Conservation (phyloP, 2,888 invertebrate species). For the Macroteleia sp. region DNA sequence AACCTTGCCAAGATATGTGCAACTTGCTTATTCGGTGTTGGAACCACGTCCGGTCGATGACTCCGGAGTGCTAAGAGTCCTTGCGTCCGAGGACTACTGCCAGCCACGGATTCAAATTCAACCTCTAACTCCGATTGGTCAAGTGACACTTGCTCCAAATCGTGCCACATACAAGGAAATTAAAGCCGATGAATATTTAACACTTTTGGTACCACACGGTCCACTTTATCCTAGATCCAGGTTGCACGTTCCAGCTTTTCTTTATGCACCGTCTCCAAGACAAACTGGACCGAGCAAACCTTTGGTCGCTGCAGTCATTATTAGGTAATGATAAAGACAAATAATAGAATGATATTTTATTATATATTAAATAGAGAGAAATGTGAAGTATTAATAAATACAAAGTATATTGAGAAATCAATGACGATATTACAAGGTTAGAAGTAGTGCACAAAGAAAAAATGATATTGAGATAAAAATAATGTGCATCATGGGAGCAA, state of each 20-base stretch:
- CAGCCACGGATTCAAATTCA: constrained; percentile 90
- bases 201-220: constrained; percentile 93
- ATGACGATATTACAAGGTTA: too few relatives aligned
- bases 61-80: constrained; percentile 55
- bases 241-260: constrained; percentile 95
- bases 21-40: constrained; percentile 94
- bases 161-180: constrained; percentile 93
- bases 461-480: too few relatives aligned
- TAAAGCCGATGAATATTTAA: constrained; percentile 92
- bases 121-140: constrained; percentile 86
- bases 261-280: constrained; percentile 86
- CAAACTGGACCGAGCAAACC: constrained; percentile 71
- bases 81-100: constrained; percentile 83
- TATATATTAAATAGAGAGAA: too few relatives aligned
- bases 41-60: constrained; percentile 87
- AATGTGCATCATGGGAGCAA: too few relatives aligned
- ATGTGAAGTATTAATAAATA: too few relatives aligned
- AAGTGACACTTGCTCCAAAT: constrained; percentile 90
- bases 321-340: too few relatives aligned
- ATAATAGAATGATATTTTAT: too few relatives aligned
- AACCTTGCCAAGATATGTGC: constrained; percentile 90
- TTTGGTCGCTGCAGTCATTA: constrained; percentile 90
- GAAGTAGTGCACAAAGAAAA: too few relatives aligned
- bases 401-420: too few relatives aligned
- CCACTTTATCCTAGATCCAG: constrained; percentile 95